Evolutionary conservation across 2,797 vertebrate species (phyloP), one percentile per base, ranked within the genome.

Genomic region (Trichosurus vulpecula): DNA sequence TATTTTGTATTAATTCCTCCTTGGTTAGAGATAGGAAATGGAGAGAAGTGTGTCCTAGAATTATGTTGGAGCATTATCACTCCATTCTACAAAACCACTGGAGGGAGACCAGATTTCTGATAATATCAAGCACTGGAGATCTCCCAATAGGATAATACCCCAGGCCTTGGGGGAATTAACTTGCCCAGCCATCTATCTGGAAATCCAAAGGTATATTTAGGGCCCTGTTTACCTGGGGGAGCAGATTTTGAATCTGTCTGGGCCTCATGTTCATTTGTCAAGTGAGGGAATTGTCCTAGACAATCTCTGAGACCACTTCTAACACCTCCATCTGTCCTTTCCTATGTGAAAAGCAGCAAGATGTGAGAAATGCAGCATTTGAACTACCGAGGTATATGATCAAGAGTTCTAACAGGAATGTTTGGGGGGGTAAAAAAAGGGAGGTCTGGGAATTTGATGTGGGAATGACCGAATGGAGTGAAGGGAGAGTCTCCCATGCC

Each of bases 371-470:
- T 25, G 94, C 98, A 98, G 98, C 94, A 97, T 97, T 97, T 95
- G 95, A 98, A 98, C 93, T 91, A 97, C 94, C 98, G 96, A 98
- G 98, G 98, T 98, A 96, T 55, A 93, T 22, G 35, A 97, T 98
- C 53, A 94, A 95, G 93, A 97, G 96, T 98, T 98, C 96, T 98
- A 98, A 97, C 93, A 97, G 99, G 98, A 99, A 99, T 98, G 99
- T 99, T 96, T 97, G 92, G 97, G 95, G 93, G 97, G 95, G 14
- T n/a, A 56, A 56, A 95, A 96, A 91, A 25, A 52, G 56, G 29
- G 58, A 93, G 52, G 92, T 56, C n/a, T 94, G 94, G 90, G 94
- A 95, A 91, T 95, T 95, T 92, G 96, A 91, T 0, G 53, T 52
- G 6, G 95, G 95, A 90, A 87, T 6, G 55, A 94, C 95, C 5